Conservation (phyloP, 2,888 invertebrate genomes). For the Pomacea canaliculata region DNA sequence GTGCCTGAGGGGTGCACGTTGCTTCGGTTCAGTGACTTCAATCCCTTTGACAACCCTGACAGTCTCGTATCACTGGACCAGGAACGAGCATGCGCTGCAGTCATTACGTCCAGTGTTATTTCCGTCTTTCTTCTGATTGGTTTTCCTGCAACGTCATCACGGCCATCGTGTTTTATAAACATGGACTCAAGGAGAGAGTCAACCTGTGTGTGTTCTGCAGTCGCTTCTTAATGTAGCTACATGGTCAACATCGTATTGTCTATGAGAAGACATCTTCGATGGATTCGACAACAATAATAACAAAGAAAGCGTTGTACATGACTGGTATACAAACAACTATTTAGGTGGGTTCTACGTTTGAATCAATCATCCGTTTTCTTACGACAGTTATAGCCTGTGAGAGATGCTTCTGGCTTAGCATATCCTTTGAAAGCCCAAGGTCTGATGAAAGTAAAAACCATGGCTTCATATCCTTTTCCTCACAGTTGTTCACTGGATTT, state of each 20-base stretch:
- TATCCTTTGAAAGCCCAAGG: background rate
- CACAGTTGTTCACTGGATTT: background rate
- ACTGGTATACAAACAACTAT: background rate
- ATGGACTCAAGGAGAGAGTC: background rate
- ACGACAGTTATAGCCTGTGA: conserved; percentile 3
- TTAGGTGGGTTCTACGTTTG: background rate
- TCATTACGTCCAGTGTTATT: background rate
- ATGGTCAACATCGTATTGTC: background rate
- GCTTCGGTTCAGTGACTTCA: too few relatives aligned
- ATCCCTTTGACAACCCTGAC: too few relatives aligned
- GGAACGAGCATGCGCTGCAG: too few relatives aligned
- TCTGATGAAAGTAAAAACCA: background rate
- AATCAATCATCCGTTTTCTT: background rate
- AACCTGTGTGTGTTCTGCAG: background rate
- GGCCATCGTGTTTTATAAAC: background rate
- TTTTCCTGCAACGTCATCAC: background rate
- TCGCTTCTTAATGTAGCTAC: background rate
- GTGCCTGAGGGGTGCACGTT: too few relatives aligned
- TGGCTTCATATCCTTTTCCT: background rate
- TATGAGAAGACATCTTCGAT: background rate
- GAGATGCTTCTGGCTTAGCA: background rate
- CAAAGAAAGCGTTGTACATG: background rate
- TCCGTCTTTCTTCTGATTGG: background rate
- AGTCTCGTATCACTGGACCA: too few relatives aligned
- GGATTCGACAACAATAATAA: background rate